Evolutionary conservation across 2,113 vertebrate species (phyloP).

Genomic region (Myocastor coypus): DNA sequence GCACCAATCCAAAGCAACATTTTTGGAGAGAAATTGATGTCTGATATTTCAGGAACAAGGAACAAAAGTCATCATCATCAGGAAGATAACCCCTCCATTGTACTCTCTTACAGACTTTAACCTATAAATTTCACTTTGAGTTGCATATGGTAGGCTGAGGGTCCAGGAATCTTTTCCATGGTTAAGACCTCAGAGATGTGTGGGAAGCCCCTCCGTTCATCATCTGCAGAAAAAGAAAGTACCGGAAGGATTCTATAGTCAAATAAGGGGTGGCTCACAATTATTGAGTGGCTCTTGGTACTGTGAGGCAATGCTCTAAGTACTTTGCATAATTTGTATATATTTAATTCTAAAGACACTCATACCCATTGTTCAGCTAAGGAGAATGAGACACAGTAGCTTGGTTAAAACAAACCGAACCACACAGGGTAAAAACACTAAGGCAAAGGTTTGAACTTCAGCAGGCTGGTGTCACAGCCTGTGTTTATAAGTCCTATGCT

Average conservation of each 20-base stretch:
- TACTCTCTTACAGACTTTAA: background rate
- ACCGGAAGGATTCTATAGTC: background rate
- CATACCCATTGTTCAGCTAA: constrained; percentile 14
- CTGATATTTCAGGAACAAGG: constrained; percentile 10
- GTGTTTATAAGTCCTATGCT: background rate
- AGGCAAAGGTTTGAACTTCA: background rate
- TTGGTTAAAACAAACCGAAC: background rate
- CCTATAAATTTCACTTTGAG: constrained; percentile 28
- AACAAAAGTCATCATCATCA: background rate
- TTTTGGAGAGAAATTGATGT: background rate
- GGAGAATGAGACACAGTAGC: constrained; percentile 10
- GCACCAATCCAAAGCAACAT: background rate
- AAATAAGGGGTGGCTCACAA: background rate
- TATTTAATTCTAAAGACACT: background rate
- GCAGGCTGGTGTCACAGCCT: background rate
- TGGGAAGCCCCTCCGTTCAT: background rate
- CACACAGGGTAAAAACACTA: background rate
- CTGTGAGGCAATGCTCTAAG: background rate
- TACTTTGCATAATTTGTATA: background rate
- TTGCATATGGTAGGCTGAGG: background rate
- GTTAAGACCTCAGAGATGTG: background rate
- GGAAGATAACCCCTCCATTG: background rate
- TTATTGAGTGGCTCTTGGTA: background rate
- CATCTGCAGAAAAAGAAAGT: background rate
- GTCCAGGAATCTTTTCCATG: background rate